A percentile compares a stretch with the other conserved stretches of the same genome.
phyloP scores from a whole-genome alignment of 2,797 vertebrate genomes.

The Sebastes matsubarae region DNA sequence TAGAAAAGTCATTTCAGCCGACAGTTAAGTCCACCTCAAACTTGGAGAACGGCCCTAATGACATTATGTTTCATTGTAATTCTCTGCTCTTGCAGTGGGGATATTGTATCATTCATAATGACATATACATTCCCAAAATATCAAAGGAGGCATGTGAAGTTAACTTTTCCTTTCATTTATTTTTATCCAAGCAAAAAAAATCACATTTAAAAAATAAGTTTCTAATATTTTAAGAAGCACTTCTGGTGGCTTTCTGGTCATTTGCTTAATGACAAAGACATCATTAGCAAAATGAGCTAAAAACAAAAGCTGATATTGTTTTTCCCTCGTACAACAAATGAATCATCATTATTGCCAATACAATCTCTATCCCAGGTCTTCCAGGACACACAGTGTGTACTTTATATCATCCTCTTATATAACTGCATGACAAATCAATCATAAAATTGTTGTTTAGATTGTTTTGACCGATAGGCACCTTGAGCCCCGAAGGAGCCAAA shows the following conservation, averaged over 20 bases:
- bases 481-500: conserved; percentile 59
- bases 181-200: not conserved
- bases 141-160: conserved; percentile 27
- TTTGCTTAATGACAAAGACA: conserved; percentile 27
- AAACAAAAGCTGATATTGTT: conserved; percentile 32
- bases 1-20: conserved; percentile 72
- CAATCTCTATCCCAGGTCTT: conserved; percentile 25
- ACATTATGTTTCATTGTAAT: conserved; percentile 64
- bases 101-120: conserved; percentile 68
- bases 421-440: conserved; percentile 76
- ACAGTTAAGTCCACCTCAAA: conserved; percentile 73
- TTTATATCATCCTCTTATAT: conserved; percentile 57
- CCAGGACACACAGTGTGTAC: conserved; percentile 19
- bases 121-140: conserved; percentile 81
- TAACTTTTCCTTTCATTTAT: conserved; percentile 13
- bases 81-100: conserved; percentile 34
- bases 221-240: conserved; percentile 21
- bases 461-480: conserved; percentile 70
- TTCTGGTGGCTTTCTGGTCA: conserved; percentile 4
- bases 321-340: conserved; percentile 6
- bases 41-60: conserved; percentile 59
- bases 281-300: conserved; percentile 42
- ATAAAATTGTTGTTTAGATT: conserved; percentile 70
- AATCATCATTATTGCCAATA: conserved; percentile 18
- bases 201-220: not conserved